Evolutionary conservation across 2,113 vertebrate genomes (phyloP), one percentile per base, ranked within the genome.

Genomic region (Colossoma macropomum): DNA sequence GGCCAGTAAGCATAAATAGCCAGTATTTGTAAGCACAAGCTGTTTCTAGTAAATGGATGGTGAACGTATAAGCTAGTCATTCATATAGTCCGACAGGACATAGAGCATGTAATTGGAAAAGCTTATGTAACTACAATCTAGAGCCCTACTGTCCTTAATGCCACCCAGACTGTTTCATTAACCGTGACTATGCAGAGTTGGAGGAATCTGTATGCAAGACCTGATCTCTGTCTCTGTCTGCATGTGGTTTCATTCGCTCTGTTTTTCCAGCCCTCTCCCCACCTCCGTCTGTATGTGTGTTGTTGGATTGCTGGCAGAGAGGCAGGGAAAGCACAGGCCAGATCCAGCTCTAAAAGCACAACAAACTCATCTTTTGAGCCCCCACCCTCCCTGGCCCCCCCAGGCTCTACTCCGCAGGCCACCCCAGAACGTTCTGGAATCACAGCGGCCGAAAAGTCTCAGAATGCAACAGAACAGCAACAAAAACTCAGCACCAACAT

Each of bases 261-360:
- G 50, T 60, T 30, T 56, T 82, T 69, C 48, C 45, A 75, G 70
- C 65, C 75, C 74, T 63, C 27, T 73, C 45, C 32, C 79, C 59
- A 81, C 74, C 79, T 85, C 66, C 59, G 65, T 50, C 34, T 27
- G 69, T 65, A 50, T 56, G 48, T 13, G 45, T 52, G 77, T 68
- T 9, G 17, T 32, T 52, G 23, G 27, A 15, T 56, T 87, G 45
- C 80, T 85, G 86, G 76, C 83, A 76, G 30, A 41, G 21, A 62
- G 79, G 84, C 77, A 84, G 65, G 54, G 38, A 73, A 81, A 88
- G 74, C 78, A 72, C 56, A 66, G 65, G 63, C 68, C 54, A 77
- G 65, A 78, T 84, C 75, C 84, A 77, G 78, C n/a, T 76, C 80
- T 72, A 66, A n/a, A 83, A 73, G 56, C 77, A 85, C 80, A 86